Evolutionary conservation across 2,888 invertebrate genomes (phyloP).

Genomic region (Campoletis raptor): DNA sequence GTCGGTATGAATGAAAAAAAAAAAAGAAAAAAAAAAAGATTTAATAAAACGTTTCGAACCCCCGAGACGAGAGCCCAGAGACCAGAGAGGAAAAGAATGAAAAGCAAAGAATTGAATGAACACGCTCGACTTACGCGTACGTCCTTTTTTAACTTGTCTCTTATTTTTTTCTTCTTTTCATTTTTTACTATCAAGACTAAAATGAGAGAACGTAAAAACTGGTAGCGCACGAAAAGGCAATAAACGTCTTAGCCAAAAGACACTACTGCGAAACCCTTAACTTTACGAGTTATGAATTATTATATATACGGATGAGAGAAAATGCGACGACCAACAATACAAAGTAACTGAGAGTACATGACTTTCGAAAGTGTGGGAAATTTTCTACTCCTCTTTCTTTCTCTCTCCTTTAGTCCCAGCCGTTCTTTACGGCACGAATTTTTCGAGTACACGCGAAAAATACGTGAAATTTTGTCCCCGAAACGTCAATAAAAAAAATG

Average conservation of each 20-base stretch:
- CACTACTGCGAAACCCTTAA: conserved; percentile 33
- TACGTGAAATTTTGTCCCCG: too few species aligned
- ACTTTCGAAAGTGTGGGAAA: conserved; percentile 60
- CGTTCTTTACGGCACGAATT: not conserved
- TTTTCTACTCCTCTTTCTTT: not conserved
- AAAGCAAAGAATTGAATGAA: conserved; percentile 59
- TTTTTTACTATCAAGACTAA: conserved; percentile 4
- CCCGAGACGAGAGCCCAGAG: conserved; percentile 21
- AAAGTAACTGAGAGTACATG: not conserved
- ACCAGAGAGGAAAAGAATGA: conserved; percentile 12
- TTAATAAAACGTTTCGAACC: not conserved
- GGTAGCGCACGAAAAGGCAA: conserved; percentile 67
- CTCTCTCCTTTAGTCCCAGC: not conserved
- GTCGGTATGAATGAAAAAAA: conserved; percentile 64
- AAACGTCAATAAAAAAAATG: too few species aligned
- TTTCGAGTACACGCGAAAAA: not conserved
- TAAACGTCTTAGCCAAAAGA: conserved; percentile 57
- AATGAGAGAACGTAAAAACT: conserved; percentile 46
- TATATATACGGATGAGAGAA: conserved; percentile 40
- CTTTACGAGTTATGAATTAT: conserved; percentile 61
- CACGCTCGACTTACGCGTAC: conserved; percentile 3
- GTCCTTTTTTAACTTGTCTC: not conserved
- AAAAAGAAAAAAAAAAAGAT: not conserved
- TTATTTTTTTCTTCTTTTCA: not conserved
- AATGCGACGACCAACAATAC: not conserved